Evolutionary conservation across 2,797 vertebrate genomes (phyloP), one percentile per base, ranked within the genome.

Genomic region (Sebastes diploproa): DNA sequence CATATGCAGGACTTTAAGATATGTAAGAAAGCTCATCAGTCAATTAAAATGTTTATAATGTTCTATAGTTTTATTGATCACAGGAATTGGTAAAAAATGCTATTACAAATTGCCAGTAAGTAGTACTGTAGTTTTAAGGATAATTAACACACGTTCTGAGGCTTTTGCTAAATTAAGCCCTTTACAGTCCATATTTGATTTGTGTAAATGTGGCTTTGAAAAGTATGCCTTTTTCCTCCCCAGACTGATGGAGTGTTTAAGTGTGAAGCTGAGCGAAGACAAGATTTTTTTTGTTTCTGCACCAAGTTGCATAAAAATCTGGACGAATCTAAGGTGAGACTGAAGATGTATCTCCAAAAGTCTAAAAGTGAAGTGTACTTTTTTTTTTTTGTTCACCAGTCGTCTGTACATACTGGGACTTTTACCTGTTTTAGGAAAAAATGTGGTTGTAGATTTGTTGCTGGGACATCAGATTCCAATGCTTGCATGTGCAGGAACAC

Each of bases 401-500:
- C 11, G n/a, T 52, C 61, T 85, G 78, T 83, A 87, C 27, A 86
- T 82, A 83, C 14, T 80, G 22, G 23, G 66, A 90, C 22, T 79
- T 81, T 73, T 58, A 81, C 68, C 68, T 69, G 56, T 83, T 90
- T 83, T 77, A 83, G 67, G 11, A 67, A 72, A 75, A 68, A 54
- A 76, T 36, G 20, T 82, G 46, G 32, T 64, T 90, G 87, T 91
- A 90, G 32, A 84, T 79, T 84, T 80, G 30, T 84, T 78, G 65
- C 72, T 77, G 73, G 73, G 16, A 75, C 36, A 73, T 88, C 32
- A 64, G 22, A 88, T 85, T 89, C 70, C 75, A 85, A 82, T 78
- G 75, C 72, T 86, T 91, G 91, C 93, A 93, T 93, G 92, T 38
- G 72, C 38, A 70, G 64, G 59, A 75, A 83, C 70, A 77, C 77